Conservation (phyloP, 2,113 vertebrate species). For the Chiloscyllium plagiosum region DNA sequence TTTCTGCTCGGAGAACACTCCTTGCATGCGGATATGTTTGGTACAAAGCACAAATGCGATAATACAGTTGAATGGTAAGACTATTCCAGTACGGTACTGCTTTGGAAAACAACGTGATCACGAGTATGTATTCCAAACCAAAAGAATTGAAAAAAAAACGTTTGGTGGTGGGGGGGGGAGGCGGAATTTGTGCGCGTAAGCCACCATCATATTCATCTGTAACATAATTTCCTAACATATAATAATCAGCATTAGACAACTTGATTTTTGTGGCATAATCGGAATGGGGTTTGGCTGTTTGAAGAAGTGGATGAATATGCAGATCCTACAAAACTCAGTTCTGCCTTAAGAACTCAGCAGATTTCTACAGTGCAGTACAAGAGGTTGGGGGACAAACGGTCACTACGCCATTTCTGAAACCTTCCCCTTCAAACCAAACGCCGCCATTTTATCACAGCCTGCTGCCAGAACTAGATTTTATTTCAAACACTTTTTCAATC, state of each 20-base stretch:
- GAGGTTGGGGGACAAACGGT: background rate
- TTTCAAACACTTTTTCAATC: background rate
- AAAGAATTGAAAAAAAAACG: background rate
- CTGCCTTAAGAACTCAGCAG: background rate
- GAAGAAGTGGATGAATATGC: background rate
- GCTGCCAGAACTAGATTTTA: background rate
- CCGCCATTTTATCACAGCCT: slow-evolving; percentile 33
- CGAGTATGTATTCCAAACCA: background rate
- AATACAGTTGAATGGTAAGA: background rate
- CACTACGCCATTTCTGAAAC: slow-evolving; percentile 38
- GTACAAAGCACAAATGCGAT: background rate
- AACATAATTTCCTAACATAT: background rate
- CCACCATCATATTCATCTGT: background rate
- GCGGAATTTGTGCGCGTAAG: background rate
- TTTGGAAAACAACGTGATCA: background rate
- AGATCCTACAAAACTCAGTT: background rate
- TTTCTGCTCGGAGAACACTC: background rate
- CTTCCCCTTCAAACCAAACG: slow-evolving; percentile 20
- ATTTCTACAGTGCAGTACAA: background rate
- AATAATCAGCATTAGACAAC: background rate
- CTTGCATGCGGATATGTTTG: too few species aligned
- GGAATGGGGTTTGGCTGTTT: background rate
- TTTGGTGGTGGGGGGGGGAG: background rate
- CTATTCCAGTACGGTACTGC: background rate
- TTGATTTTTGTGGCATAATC: background rate